Percentiles rank a stretch among this genome's conserved stretches.
Evolutionary conservation across 2,888 invertebrate species (phyloP).

Genomic region (Phragmatobia fuliginosa): DNA sequence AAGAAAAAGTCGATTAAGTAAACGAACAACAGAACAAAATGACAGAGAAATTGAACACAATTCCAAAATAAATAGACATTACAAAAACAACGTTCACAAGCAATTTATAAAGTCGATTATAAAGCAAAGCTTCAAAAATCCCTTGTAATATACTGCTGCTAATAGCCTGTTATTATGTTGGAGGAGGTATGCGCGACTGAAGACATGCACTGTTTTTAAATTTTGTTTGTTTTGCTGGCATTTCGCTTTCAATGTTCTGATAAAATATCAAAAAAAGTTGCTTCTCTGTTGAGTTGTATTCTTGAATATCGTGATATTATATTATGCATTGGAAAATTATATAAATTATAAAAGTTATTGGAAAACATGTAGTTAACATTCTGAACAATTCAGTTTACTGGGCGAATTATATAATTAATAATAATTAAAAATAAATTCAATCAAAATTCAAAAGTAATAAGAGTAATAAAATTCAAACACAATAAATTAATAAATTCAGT

Average conservation of each 20-base stretch:
- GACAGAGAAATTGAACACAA: constrained; percentile 19
- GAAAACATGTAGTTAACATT: too few species aligned
- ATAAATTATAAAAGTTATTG: too few species aligned
- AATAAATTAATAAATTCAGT: too few species aligned
- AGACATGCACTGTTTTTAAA: constrained; percentile 21
- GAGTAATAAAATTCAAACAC: too few species aligned
- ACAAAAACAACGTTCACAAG: constrained; percentile 37
- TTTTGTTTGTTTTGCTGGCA: neutral
- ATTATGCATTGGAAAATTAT: too few species aligned
- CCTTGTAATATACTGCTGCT: constrained; percentile 49
- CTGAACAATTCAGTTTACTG: too few species aligned
- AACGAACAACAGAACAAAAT: constrained; percentile 1
- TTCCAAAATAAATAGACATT: constrained; percentile 38
- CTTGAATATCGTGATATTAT: neutral
- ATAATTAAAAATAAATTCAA: too few species aligned
- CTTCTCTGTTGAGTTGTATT: neutral
- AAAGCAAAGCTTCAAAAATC: constrained; percentile 41
- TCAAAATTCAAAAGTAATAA: too few species aligned
- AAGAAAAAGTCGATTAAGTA: neutral
- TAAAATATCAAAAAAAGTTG: neutral
- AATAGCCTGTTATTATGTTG: constrained; percentile 43
- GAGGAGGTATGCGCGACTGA: constrained; percentile 16
- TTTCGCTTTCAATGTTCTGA: neutral
- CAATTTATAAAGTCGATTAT: constrained; percentile 52
- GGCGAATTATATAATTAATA: too few species aligned